phyloP scores from a whole-genome alignment of 2,113 vertebrate genomes.

The Sitta europaea region DNA sequence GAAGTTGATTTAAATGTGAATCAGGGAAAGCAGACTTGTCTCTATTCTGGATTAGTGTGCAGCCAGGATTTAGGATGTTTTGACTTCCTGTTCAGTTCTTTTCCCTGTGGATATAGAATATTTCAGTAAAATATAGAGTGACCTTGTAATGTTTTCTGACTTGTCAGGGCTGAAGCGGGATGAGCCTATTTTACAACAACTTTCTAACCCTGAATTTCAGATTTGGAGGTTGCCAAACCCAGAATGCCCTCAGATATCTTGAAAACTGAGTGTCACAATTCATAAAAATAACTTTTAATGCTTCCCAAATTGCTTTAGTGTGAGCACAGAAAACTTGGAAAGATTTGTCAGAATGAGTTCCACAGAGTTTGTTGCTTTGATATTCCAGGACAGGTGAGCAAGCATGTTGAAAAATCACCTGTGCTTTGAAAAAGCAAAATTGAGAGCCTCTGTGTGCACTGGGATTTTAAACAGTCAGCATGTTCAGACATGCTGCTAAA shows the following conservation, averaged over 20 bases:
- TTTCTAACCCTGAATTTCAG: neutral
- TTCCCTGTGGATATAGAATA: neutral
- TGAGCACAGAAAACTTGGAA: neutral
- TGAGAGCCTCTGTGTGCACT: neutral
- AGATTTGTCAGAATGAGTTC: neutral
- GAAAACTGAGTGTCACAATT: neutral
- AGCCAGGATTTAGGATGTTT: neutral
- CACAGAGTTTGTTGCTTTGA: neutral
- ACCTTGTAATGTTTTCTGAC: neutral
- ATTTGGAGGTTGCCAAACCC: neutral
- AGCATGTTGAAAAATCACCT: neutral
- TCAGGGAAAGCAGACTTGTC: neutral
- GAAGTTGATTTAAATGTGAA: neutral
- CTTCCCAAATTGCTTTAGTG: neutral
- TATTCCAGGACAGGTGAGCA: neutral
- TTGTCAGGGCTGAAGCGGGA: neutral
- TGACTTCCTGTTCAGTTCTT: neutral
- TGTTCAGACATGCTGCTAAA: conserved; percentile 21
- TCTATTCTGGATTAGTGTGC: neutral
- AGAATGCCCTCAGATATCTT: neutral
- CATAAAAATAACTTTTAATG: neutral
- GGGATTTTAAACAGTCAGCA: neutral
- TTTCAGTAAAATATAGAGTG: neutral
- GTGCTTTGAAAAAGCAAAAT: conserved; percentile 2
- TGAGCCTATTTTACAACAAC: neutral